Percentiles rank a stretch among this genome's conserved stretches.
Conservation (phyloP, 1,140 invertebrate species). For the Odontomachus brunneus region DNA sequence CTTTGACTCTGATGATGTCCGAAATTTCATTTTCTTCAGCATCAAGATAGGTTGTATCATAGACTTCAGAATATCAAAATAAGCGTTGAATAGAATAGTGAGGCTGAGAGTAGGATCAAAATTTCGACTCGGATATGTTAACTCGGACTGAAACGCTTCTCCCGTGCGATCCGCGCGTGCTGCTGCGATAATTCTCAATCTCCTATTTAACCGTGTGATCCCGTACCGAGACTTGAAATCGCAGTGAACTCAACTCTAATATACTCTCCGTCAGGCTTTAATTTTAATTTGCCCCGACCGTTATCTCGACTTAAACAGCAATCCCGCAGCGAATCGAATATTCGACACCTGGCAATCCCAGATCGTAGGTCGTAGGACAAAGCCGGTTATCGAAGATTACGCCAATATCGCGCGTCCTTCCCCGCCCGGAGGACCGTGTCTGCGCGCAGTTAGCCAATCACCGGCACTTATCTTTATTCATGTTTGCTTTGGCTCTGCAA, state of each 20-base stretch:
- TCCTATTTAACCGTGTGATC: background rate
- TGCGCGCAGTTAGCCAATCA: conserved; percentile 41
- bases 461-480: conserved; percentile 67
- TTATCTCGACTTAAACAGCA: background rate
- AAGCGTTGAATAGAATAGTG: too few relatives aligned
- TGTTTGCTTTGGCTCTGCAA: conserved; percentile 38
- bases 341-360: background rate
- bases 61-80: too few relatives aligned
- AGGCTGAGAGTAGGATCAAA: too few relatives aligned
- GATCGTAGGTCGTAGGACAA: background rate
- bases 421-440: background rate
- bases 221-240: background rate
- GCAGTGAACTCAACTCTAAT: background rate
- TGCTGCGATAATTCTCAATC: background rate
- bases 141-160: too few relatives aligned
- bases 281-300: background rate
- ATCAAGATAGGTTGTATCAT: too few relatives aligned
- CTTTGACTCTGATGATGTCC: too few relatives aligned
- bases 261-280: background rate
- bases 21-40: too few relatives aligned
- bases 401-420: conserved; percentile 38
- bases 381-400: conserved; percentile 35
- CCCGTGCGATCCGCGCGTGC: too few relatives aligned
- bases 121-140: too few relatives aligned
- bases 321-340: conserved; percentile 22